phyloP scores from a whole-genome alignment of 2,888 invertebrate species.

The Listrodromus nycthemerus region DNA sequence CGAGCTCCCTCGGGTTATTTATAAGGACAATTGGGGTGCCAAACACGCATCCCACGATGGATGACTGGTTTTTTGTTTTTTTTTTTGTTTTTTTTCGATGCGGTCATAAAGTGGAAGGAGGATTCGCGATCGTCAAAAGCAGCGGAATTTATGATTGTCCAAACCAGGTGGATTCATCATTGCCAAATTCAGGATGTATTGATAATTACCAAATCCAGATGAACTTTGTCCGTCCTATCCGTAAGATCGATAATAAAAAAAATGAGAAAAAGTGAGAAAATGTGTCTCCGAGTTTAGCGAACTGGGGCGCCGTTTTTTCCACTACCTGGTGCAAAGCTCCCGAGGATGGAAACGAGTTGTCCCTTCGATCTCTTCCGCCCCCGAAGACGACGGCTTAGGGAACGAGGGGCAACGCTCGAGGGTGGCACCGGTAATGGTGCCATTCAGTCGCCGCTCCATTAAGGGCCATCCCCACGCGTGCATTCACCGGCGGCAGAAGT shows the following conservation, averaged over 20 bases:
- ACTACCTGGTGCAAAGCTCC: conserved; percentile 68
- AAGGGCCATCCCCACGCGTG: conserved; percentile 59
- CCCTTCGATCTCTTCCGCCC: conserved; percentile 52
- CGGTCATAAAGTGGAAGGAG: not conserved
- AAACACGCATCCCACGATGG: not conserved
- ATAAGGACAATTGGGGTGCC: not conserved
- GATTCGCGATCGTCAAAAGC: not conserved
- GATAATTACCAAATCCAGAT: not conserved
- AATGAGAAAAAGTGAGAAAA: no score
- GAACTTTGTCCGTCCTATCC: conserved; percentile 70
- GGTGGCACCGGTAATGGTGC: conserved; percentile 69
- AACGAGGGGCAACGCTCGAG: conserved; percentile 42
- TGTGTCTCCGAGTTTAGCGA: conserved; percentile 68
- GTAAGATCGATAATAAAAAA: conserved; percentile 55
- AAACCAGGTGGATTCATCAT: no score
- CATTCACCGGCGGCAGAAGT: conserved; percentile 54
- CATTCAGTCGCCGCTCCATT: conserved; percentile 73
- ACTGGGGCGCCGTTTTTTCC: conserved; percentile 1
- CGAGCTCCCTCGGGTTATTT: not conserved
- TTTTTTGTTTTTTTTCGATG: no score
- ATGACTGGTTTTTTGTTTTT: not conserved
- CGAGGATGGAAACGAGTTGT: conserved; percentile 26
- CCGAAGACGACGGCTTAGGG: conserved; percentile 4
- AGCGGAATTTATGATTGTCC: not conserved
- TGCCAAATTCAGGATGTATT: no score